Base-by-base conservation (phyloP, 2,113 vertebrate genomes). In the Prunella himalayana region DNA sequence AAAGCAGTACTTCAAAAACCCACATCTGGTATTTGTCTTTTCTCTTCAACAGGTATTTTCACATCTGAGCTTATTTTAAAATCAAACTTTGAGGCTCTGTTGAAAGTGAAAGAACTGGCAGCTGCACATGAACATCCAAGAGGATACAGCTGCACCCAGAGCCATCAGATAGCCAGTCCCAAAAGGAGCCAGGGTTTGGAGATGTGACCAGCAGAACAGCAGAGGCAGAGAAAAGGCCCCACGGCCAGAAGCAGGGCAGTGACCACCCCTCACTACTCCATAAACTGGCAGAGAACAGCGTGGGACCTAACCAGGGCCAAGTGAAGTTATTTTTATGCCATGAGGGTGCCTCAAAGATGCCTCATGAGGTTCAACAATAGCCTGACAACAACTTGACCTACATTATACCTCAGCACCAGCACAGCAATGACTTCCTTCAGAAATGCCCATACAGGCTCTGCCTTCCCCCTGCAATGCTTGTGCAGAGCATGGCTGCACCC, bases 401-500 rank as follows among this genome's bases (percentile, higher is more conserved):
- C 7, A 2, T 13, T 15, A 1, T 2, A 50, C 7, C 44, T 18
- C 13, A 20, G 53, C n/a, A 33, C 2, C 33, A 59, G 35, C 13
- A 3, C 17, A 47, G 35, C 20, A 56, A 2, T 1, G 8, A 15
- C 9, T 24, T 27, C 60, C 41, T 31, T 16, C 2, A 23, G 24
- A 56, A 35, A 19, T 28, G 51, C 39, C 39, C n/a, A 1, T 0
- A 1, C 0, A 9, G 51, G 35, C 35, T 44, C 41, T 28, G 37
- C 5, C 65, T 23, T n/a, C 31, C 23, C 45, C 9, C 56, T 11
- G 7, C 54, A 41, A 3, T 2, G 16, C 42, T 23, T 2, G 6
- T 23, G 35, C 31, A 22, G 14, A 25, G 14, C 0, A 0, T 0
- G 2, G 56, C 88, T 76, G 50, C 2, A 0, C 22, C 42, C 44